Base-by-base conservation (phyloP, 2,797 vertebrate species). In the Acanthurus leucopareius region DNA sequence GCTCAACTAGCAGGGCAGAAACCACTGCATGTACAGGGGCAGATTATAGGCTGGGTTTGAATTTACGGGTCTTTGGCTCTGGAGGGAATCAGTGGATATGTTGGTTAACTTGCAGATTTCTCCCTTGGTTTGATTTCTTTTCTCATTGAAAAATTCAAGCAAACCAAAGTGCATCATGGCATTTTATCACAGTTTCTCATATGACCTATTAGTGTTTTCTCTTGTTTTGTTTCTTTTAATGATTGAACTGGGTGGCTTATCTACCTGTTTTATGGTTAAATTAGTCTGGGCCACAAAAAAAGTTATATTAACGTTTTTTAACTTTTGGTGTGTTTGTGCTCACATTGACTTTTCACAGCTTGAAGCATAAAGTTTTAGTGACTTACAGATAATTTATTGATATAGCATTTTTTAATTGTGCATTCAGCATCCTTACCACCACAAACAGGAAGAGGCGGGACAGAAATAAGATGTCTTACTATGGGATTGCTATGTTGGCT, bases 381-480 rank as follows among this genome's bases (percentile, higher is more conserved):
- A 16, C 45, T 47, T 14, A 47, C 44, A 48, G 57, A 22, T 42
- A 22, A 25, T 11, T 74, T n/a, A 51, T 7, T 62, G 35, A 64
- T 68, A 8, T 62, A 22, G 53, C 66, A 54, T 32, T 22, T 4
- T 62, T n/a, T 25, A 17, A 17, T 53, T 48, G 58, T 62, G 28
- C 62, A 52, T 32, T 44, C 44, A 17, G 38, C 38, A 63, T 75
- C 47, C 28, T 64, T 35, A 64, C 14, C 28, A 32, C 28, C 28
- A 32, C 28, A 45, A 11, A 38, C 10, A 22, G n/a, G n/a, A 11
- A 14, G 20, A 53, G n/a, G n/a, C 45, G 28, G 15, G 22, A 35
- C 19, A 54, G 38, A 53, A 2, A 25, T 51, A 20, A 66, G 20
- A 10, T 20, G 19, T 57, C 15, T 48, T 44, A 32, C 22, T 66